Percentiles rank a stretch among this genome's conserved stretches.
Conservation (phyloP, 2,113 vertebrate genomes). For the Carettochelys insculpta region DNA sequence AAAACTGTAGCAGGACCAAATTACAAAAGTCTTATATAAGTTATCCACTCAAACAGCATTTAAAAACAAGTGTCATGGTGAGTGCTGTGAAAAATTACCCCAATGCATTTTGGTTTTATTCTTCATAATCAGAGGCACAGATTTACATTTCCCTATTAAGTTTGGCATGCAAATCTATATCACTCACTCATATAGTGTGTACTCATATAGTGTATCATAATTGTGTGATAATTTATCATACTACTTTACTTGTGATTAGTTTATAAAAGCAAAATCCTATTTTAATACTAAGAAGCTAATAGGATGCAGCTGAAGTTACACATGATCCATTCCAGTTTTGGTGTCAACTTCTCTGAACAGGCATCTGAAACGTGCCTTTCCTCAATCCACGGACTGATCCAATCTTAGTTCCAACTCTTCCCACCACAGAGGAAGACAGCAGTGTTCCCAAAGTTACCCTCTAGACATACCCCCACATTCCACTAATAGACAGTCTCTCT, state of each 20-base stretch:
- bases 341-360: neutral
- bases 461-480: neutral
- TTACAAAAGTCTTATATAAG: neutral
- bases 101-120: neutral
- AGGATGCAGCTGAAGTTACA: neutral
- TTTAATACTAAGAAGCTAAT: neutral
- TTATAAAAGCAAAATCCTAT: neutral
- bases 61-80: neutral
- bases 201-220: neutral
- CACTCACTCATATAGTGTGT: neutral
- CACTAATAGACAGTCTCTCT: neutral
- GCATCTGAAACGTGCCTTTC: neutral
- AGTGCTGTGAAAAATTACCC: neutral
- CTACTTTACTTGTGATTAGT: neutral
- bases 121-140: neutral
- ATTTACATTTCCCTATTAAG: neutral
- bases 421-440: neutral
- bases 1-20: neutral
- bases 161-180: neutral
- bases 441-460: neutral
- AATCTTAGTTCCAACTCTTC: neutral
- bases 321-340: neutral
- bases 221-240: neutral
- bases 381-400: neutral
- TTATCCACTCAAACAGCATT: neutral